These are phyloP conservation scores for Rhyzopertha dominica DNA, from an alignment of 1,140 invertebrate species.

Conservation along the genomic window DNA sequence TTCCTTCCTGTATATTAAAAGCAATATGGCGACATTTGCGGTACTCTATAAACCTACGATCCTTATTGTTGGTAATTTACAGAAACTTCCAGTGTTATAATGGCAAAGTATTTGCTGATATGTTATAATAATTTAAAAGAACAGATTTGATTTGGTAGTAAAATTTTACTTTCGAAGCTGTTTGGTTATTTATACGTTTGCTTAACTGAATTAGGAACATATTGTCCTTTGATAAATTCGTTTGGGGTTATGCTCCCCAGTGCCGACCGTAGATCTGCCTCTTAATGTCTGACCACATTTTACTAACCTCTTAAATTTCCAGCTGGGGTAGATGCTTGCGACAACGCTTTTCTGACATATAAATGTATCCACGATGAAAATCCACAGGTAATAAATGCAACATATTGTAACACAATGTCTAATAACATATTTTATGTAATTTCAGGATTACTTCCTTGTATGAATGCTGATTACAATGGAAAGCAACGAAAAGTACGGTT, in stretches of 20 bases:
- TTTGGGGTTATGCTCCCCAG: no score
- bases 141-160: no score
- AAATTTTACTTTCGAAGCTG: no score
- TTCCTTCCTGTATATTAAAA: no score
- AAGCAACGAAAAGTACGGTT: no score
- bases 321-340: slow-evolving; percentile 36
- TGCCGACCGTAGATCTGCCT: not conserved
- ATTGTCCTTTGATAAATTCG: not conserved
- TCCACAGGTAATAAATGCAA: slow-evolving; percentile 5
- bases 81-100: no score
- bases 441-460: slow-evolving; percentile 8
- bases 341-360: slow-evolving; percentile 34
- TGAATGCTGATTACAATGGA: not conserved
- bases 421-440: not conserved
- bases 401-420: slow-evolving; percentile 1
- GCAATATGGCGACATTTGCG: no score
- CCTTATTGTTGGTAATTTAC: no score
- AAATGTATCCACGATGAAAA: slow-evolving; percentile 21
- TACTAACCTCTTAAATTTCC: slow-evolving; percentile 18
- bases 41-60: no score
- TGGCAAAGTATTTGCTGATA: no score
- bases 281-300: not conserved
- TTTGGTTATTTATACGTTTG: not conserved
- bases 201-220: not conserved
- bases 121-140: no score